Evolutionary conservation across 2,113 vertebrate genomes (phyloP).

Genomic region (Syngnathus floridae): DNA sequence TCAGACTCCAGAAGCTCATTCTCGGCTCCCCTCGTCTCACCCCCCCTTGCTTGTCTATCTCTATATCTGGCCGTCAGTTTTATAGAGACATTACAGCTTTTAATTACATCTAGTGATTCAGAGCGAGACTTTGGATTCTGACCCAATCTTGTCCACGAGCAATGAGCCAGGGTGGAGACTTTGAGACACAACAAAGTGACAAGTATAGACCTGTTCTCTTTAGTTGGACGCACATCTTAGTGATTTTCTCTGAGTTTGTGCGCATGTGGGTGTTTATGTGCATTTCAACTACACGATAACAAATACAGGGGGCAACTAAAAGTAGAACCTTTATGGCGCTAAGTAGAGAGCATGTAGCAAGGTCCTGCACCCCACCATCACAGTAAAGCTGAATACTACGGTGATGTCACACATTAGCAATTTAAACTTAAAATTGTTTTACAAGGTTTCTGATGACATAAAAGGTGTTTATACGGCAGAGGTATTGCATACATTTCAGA

Average conservation of each 20-base stretch:
- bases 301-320: constrained; percentile 51
- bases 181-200: constrained; percentile 64
- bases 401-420: constrained; percentile 43
- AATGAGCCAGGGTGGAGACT: constrained; percentile 45
- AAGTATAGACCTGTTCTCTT: constrained; percentile 51
- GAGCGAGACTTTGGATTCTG: constrained; percentile 58
- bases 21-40: constrained; percentile 18
- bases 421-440: constrained; percentile 15
- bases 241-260: constrained; percentile 28
- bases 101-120: constrained; percentile 63
- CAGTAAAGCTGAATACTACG: constrained; percentile 17
- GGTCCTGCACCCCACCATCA: constrained; percentile 19
- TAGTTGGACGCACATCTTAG: constrained; percentile 25
- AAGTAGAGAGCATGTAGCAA: constrained; percentile 54
- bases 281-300: constrained; percentile 40
- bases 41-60: constrained; percentile 28
- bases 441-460: constrained; percentile 14
- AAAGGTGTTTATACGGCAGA: not conserved
- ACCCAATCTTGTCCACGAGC: constrained; percentile 59
- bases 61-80: constrained; percentile 46
- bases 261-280: constrained; percentile 12
- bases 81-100: constrained; percentile 64
- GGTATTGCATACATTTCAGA: no score
- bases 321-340: constrained; percentile 49
- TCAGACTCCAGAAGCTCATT: constrained; percentile 47